phyloP scores from a whole-genome alignment of 2,888 invertebrate species.

The Leptopterna dolabrata region DNA sequence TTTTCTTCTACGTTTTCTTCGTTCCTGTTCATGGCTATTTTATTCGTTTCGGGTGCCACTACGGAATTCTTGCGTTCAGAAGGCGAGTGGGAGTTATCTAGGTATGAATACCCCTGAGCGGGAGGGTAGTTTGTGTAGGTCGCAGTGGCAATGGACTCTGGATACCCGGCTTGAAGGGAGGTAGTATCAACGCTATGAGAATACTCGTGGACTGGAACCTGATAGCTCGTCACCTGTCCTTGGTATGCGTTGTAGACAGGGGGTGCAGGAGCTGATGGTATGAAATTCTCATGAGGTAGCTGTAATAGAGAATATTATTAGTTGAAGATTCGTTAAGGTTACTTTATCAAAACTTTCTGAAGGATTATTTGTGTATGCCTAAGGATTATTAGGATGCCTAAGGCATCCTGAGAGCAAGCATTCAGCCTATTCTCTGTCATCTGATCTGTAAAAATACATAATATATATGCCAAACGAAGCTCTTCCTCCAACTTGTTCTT shows the following conservation, averaged over 20 bases:
- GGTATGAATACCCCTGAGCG: constrained; percentile 19
- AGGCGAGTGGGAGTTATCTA: constrained; percentile 19
- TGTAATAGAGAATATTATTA: not conserved
- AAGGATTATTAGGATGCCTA: no score
- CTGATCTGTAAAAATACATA: no score
- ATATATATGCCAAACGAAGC: no score
- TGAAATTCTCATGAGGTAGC: not conserved
- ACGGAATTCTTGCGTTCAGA: constrained; percentile 27
- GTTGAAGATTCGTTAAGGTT: not conserved
- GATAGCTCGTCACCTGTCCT: constrained; percentile 25
- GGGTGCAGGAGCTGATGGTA: constrained; percentile 37
- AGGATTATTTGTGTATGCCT: not conserved
- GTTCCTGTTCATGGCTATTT: not conserved
- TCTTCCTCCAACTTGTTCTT: no score
- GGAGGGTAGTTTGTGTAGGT: constrained; percentile 37
- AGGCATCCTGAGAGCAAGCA: no score
- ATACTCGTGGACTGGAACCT: constrained; percentile 15
- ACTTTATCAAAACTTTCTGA: not conserved
- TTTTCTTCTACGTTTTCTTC: not conserved
- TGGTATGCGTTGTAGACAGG: constrained; percentile 41
- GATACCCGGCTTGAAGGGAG: not conserved
- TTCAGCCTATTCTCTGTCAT: no score
- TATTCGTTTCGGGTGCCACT: not conserved
- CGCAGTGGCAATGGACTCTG: constrained; percentile 10
- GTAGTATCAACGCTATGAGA: constrained; percentile 18